Evolutionary conservation across 1,140 invertebrate species (phyloP).

Genomic region (Aphidius ervi): DNA sequence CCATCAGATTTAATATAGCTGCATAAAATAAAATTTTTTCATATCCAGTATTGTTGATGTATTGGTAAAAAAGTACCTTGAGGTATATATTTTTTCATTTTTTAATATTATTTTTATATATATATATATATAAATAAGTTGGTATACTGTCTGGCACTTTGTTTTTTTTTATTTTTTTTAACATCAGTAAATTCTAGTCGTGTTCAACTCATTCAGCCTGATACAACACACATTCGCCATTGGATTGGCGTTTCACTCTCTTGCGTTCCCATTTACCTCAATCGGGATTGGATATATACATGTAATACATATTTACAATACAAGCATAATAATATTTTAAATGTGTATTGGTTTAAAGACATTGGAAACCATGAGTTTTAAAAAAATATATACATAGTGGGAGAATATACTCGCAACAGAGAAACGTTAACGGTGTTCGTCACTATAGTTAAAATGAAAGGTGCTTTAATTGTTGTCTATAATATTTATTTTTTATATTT

Average conservation of each 20-base stretch:
- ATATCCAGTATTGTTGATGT: too few relatives aligned
- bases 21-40: too few relatives aligned
- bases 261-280: slow-evolving; percentile 49
- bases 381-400: not conserved
- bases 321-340: slow-evolving; percentile 6
- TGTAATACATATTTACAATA: slow-evolving; percentile 14
- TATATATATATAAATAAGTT: too few relatives aligned
- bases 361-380: slow-evolving; percentile 8
- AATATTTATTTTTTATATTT: slow-evolving; percentile 28
- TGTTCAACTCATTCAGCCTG: slow-evolving; percentile 14
- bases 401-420: slow-evolving; percentile 3
- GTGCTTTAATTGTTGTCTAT: slow-evolving; percentile 50
- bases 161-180: not conserved
- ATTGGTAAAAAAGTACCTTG: too few relatives aligned
- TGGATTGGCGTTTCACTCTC: slow-evolving; percentile 49
- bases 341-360: not conserved
- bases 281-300: slow-evolving; percentile 27
- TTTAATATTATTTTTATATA: too few relatives aligned
- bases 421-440: slow-evolving; percentile 39
- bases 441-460: slow-evolving; percentile 54
- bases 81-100: too few relatives aligned
- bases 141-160: not conserved
- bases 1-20: too few relatives aligned
- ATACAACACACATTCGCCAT: slow-evolving; percentile 18
- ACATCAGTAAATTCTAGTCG: slow-evolving; percentile 36